Conservation (phyloP, 2,113 vertebrate genomes). For the Sula dactylatra region DNA sequence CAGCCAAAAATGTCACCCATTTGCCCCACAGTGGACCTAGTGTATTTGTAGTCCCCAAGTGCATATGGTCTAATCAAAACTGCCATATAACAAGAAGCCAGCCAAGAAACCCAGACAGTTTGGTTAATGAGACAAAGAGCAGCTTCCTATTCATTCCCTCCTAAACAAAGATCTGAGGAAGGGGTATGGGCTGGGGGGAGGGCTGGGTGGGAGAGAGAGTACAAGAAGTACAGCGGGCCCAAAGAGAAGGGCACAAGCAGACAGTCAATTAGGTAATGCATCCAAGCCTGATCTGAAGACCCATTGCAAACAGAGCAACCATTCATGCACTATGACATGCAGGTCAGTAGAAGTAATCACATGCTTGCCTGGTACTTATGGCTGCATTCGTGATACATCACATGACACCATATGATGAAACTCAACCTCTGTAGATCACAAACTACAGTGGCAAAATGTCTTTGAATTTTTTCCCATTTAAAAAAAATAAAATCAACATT, state of each 20-base stretch:
- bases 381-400: neutral
- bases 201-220: neutral
- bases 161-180: constrained; percentile 37
- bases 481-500: neutral
- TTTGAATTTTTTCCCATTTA: neutral
- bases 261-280: constrained; percentile 7
- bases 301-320: constrained; percentile 26
- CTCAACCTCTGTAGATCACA: neutral
- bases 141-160: neutral
- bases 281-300: constrained; percentile 14
- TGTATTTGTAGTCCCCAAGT: neutral
- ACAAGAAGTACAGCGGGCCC: neutral
- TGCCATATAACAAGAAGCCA: constrained; percentile 4
- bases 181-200: neutral
- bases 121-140: constrained; percentile 35
- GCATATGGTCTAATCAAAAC: constrained; percentile 28
- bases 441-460: neutral
- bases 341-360: constrained; percentile 38
- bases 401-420: neutral
- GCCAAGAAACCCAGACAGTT: constrained; percentile 41
- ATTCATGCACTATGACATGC: constrained; percentile 17
- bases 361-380: neutral
- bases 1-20: neutral
- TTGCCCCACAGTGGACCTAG: neutral
- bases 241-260: constrained; percentile 32